Evolutionary conservation across 64 coral and sea anemone species (phyloP).

Genomic region (Astreopora myriophthalma): DNA sequence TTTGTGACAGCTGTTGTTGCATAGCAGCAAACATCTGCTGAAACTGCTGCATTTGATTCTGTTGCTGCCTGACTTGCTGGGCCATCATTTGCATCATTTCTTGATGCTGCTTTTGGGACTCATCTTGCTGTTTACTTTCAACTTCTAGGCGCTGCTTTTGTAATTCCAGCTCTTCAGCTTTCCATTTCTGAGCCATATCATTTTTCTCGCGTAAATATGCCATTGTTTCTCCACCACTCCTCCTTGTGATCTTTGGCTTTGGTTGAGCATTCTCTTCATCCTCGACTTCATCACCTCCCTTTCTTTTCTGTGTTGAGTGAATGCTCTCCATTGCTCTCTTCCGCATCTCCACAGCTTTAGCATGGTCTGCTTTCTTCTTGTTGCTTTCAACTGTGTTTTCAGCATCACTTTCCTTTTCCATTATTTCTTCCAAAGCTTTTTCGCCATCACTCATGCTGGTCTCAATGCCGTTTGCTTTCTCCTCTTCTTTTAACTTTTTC

Average conservation of each 20-base stretch:
- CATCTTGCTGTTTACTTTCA: conserved; percentile 1
- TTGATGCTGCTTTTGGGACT: not conserved
- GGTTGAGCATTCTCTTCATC: not conserved
- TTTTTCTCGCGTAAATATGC: not conserved
- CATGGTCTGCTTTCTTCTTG: conserved; percentile 33
- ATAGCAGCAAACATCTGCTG: conserved; percentile 11
- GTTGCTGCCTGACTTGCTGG: conserved; percentile 10
- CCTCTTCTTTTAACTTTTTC: not conserved
- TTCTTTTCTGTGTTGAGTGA: not conserved
- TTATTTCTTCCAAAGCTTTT: conserved; percentile 1
- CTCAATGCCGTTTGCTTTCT: not conserved
- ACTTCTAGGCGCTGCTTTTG: not conserved
- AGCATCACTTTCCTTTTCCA: not conserved
- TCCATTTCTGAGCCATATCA: conserved; percentile 7
- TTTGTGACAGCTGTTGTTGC: conserved; percentile 20
- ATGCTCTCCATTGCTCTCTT: not conserved
- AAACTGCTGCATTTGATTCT: conserved; percentile 19
- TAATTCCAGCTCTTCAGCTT: not conserved
- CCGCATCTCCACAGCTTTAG: not conserved
- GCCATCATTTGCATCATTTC: conserved; percentile 17
- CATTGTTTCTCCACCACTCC: not conserved
- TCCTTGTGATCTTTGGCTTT: not conserved
- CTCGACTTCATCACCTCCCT: not conserved
- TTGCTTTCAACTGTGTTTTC: not conserved
- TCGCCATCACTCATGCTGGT: not conserved